Conservation (phyloP, 2,113 vertebrate species). For the Enhydra lutris region DNA sequence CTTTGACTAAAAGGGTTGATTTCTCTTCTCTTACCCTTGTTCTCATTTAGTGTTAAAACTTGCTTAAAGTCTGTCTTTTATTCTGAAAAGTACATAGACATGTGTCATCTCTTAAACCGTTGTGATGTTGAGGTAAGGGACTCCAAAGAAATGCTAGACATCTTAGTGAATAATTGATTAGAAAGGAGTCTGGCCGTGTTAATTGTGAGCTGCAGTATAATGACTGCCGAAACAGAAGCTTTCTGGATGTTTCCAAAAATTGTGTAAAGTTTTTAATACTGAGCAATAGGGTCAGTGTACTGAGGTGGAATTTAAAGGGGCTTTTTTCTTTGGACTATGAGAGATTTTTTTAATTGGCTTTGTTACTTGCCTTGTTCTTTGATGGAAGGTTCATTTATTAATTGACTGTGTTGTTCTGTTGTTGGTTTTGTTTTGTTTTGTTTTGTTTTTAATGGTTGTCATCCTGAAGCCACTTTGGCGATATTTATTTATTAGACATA, state of each 20-base stretch:
- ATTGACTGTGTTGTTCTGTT: conserved; percentile 68
- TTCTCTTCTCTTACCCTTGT: conserved; percentile 93
- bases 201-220: conserved; percentile 82
- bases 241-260: conserved; percentile 82
- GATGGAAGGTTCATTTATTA: conserved; percentile 92
- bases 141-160: conserved; percentile 82
- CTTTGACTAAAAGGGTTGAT: conserved; percentile 95
- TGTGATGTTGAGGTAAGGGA: conserved; percentile 80
- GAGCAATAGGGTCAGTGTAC: conserved; percentile 86
- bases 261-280: conserved; percentile 84
- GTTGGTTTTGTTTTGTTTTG: background rate
- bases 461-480: conserved; percentile 66
- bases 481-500: conserved; percentile 58
- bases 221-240: conserved; percentile 80
- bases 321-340: conserved; percentile 85
- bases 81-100: conserved; percentile 82
- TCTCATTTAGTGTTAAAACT: conserved; percentile 90
- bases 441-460: conserved; percentile 72
- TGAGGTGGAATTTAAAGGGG: conserved; percentile 89
- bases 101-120: conserved; percentile 78
- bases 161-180: conserved; percentile 85
- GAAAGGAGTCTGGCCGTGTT: conserved; percentile 81
- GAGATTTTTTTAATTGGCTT: conserved; percentile 92
- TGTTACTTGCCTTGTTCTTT: conserved; percentile 91
- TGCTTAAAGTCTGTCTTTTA: conserved; percentile 85